A percentile compares a stretch with the other conserved stretches of the same genome.
Evolutionary conservation across 1,140 invertebrate species (phyloP).

Genomic region (Diorhabda elongata): DNA sequence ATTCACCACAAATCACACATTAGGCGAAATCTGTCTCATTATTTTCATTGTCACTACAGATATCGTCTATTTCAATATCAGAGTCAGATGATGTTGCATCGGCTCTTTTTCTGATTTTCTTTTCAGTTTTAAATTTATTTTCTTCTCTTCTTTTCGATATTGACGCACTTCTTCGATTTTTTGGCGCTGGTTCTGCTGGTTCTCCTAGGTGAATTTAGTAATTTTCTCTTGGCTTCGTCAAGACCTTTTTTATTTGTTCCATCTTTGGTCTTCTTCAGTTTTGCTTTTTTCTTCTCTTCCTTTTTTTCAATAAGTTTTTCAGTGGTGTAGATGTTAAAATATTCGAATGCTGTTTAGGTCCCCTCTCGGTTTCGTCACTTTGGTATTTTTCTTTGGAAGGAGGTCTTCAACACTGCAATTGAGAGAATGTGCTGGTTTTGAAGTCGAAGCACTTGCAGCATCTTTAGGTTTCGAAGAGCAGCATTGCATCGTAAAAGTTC

Average conservation of each 20-base stretch:
- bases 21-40: conserved; percentile 3
- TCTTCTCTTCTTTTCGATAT: background rate
- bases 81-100: no score
- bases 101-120: conserved; percentile 1
- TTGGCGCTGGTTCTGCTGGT: background rate
- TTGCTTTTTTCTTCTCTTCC: conserved; percentile 8
- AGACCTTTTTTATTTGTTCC: conserved; percentile 6
- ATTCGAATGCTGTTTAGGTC: background rate
- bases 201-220: conserved; percentile 5
- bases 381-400: background rate
- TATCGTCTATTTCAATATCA: no score
- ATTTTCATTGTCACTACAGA: background rate
- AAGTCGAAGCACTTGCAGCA: background rate
- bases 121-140: conserved; percentile 1
- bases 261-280: conserved; percentile 4
- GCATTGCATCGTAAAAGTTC: background rate
- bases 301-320: conserved; percentile 14
- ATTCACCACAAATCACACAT: conserved; percentile 11
- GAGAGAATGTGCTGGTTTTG: conserved; percentile 12
- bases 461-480: conserved; percentile 10
- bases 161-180: background rate
- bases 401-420: conserved; percentile 6
- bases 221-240: background rate
- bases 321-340: background rate
- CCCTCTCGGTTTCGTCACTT: background rate